Percentiles rank a stretch among this genome's conserved stretches.
Evolutionary conservation across 92 coral and sea anemone genomes (phyloP).

Genomic region (Ricordea florida): DNA sequence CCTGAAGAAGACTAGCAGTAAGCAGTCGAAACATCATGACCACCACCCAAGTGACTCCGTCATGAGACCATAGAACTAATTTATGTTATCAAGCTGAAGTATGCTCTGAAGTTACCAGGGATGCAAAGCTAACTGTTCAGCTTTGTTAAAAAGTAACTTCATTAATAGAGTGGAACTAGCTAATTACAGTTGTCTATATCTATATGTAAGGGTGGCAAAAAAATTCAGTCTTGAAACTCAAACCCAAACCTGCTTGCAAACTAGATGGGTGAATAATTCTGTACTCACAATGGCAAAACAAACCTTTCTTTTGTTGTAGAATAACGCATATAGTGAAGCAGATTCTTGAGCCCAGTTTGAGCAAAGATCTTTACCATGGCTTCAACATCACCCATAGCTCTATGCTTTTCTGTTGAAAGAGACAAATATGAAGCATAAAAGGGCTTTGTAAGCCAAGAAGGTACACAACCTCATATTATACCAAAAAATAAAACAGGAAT

Average conservation of each 20-base stretch:
- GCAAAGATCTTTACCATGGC: conserved; percentile 90
- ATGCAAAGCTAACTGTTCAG: too few species aligned
- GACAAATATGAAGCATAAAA: neutral
- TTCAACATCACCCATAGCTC: conserved; percentile 99
- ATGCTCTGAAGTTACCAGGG: too few species aligned
- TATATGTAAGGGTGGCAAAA: too few species aligned
- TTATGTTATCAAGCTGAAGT: neutral
- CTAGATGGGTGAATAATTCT: neutral
- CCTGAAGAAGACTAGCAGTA: too few species aligned
- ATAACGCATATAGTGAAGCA: conserved; percentile 51
- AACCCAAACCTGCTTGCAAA: too few species aligned
- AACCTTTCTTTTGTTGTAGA: conserved; percentile 71
- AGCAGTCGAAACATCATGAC: too few species aligned
- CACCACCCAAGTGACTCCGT: too few species aligned
- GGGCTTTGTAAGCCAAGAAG: neutral
- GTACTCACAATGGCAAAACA: neutral
- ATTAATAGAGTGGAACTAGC: too few species aligned
- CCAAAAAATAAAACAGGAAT: neutral
- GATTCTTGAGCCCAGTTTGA: conserved; percentile 51
- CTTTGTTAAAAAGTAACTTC: too few species aligned
- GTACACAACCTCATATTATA: neutral
- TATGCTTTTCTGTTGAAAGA: conserved; percentile 66
- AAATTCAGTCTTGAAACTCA: too few species aligned
- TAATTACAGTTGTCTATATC: too few species aligned
- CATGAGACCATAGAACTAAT: neutral